Evolutionary conservation across 2,797 vertebrate species (phyloP).

Genomic region (Malurus splendens): DNA sequence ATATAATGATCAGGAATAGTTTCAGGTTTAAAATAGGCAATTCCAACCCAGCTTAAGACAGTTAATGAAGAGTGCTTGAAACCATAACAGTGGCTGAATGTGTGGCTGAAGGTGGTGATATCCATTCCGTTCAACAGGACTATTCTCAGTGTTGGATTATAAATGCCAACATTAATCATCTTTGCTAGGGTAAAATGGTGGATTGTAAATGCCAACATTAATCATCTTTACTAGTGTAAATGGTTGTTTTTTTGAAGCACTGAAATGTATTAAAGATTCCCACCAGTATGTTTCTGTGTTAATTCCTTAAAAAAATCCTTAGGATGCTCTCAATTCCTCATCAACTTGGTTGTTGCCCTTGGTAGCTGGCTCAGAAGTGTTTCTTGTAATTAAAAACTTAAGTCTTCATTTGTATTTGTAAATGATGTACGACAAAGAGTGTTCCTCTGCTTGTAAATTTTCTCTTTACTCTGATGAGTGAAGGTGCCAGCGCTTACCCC

Average conservation of each 20-base stretch:
- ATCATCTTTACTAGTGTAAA: not conserved
- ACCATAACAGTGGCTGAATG: rapidly evolving
- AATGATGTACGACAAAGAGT: not conserved
- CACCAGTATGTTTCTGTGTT: not conserved
- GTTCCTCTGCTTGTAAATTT: slow-evolving; percentile 17
- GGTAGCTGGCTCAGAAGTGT: not conserved
- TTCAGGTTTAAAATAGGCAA: not conserved
- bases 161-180: not conserved
- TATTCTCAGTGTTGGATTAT: not conserved
- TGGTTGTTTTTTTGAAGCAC: not conserved
- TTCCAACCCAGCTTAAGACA: not conserved
- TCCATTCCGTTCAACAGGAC: not conserved
- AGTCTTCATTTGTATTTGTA: slow-evolving; percentile 14
- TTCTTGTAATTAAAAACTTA: slow-evolving; percentile 14
- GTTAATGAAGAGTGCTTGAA: not conserved
- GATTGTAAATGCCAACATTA: not conserved
- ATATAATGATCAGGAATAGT: not conserved
- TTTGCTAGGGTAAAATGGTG: not conserved
- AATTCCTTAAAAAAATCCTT: not conserved
- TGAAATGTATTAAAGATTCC: not conserved
- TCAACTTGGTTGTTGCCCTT: not conserved
- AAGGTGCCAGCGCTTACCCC: not conserved
- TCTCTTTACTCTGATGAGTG: not conserved
- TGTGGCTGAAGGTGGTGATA: not conserved
- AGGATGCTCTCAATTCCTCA: not conserved